Base-by-base conservation (phyloP, 2,113 vertebrate species). In the Corydoras maculifer region DNA sequence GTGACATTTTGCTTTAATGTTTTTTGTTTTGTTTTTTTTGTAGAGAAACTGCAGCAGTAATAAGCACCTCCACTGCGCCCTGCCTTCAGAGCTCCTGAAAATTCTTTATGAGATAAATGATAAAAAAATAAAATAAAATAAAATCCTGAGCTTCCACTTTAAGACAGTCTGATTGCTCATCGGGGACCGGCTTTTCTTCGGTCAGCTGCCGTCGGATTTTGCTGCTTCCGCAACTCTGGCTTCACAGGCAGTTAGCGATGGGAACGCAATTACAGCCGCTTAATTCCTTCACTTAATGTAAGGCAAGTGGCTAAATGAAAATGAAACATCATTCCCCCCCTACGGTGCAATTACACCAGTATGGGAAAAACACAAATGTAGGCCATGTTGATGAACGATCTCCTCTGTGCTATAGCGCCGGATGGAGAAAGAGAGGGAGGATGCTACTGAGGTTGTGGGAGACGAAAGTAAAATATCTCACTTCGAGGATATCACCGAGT, bases 241-340 rank as follows among this genome's bases (percentile, higher is more conserved):
- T 70, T 89, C 82, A 85, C 84, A 87, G 83, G 75, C 84, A 82
- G 80, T 84, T 87, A 80, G 81, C 70, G 81, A 82, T 78, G 74
- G 79, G 81, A 84, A 82, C 79, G 77, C 75, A 82, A 84, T 87
- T 81, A 79, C 80, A 74, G 77, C 81, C 79, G 76, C 84, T 86
- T 87, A 85, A 86, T 88, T 85, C 84, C 80, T 80, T 82, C 79
- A 76, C 70, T 85, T 87, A 88, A 87, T 86, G 83, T 14, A 65
- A 81, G 75, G 83, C 78, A 79, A 75, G 79, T 65, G 73, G 85
- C 83, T 90, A 88, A 88, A 88, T 90, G 87, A 87, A 86, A 88
- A 87, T 83, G 81, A 87, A 85, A 82, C 79, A 82, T 83, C 78
- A 79, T 75, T 83, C 80, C 75, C 73, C 84, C 84, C 80, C 85